Evolutionary conservation across 2,113 vertebrate species (phyloP).

Genomic region (Atrichornis clamosus): DNA sequence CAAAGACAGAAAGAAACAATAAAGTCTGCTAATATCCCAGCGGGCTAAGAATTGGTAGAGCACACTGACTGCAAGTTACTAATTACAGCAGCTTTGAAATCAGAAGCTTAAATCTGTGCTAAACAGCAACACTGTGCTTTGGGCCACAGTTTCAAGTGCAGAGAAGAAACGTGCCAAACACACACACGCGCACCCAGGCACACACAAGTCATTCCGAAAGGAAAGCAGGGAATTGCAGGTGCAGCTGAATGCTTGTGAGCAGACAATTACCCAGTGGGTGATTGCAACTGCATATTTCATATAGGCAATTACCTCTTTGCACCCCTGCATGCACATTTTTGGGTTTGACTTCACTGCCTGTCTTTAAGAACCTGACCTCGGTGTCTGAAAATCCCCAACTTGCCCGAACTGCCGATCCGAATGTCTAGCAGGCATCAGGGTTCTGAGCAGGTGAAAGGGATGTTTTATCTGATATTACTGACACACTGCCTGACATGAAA

Average conservation of each 20-base stretch:
- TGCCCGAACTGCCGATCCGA: neutral
- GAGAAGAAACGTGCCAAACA: neutral
- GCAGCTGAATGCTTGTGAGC: neutral
- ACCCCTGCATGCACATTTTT: neutral
- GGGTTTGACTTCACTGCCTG: accelerated
- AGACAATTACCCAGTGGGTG: neutral
- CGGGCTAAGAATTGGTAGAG: neutral
- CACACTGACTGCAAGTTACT: conserved; percentile 34
- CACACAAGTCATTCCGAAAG: neutral
- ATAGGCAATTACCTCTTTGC: neutral
- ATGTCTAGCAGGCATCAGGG: neutral
- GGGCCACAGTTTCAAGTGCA: neutral
- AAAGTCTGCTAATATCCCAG: conserved; percentile 39
- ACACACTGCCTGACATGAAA: conserved; percentile 1
- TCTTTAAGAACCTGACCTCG: neutral
- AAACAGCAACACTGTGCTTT: neutral
- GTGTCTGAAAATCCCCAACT: neutral
- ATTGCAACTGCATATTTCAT: neutral
- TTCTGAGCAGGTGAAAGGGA: neutral
- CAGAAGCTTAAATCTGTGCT: conserved; percentile 22
- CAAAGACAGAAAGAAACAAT: conserved; percentile 58
- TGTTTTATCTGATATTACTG: neutral
- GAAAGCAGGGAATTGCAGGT: neutral
- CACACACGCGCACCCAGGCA: neutral
- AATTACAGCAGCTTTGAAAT: conserved; percentile 58